phyloP scores from a whole-genome alignment of 1,140 invertebrate species.

The Zaprionus gabonicus region DNA sequence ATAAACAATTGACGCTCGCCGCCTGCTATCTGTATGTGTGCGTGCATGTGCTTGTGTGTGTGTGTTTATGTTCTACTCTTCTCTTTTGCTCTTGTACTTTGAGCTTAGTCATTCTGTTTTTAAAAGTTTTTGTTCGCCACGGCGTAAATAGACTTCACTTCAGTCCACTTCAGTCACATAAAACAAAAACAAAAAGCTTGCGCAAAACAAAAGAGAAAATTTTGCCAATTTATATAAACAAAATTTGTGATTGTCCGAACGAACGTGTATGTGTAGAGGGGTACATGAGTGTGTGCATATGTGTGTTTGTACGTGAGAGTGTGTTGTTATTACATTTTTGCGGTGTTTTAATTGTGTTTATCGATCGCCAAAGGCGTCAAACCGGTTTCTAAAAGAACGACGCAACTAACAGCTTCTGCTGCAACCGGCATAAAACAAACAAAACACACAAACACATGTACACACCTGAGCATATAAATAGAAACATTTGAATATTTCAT shows the following conservation, averaged over 20 bases:
- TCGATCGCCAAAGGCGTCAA: constrained; percentile 36
- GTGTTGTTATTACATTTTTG: not conserved
- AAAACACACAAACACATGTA: constrained; percentile 4
- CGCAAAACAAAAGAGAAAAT: constrained; percentile 70
- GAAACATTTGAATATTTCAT: not conserved
- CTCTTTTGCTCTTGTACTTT: constrained; percentile 57
- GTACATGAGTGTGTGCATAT: not conserved
- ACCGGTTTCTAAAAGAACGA: constrained; percentile 63
- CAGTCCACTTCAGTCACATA: constrained; percentile 42
- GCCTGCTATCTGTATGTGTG: constrained; percentile 1
- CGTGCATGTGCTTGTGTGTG: not conserved
- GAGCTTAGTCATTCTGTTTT: constrained; percentile 73
- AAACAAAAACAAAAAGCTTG: constrained; percentile 43
- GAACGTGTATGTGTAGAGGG: constrained; percentile 4
- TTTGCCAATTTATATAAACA: constrained; percentile 37
- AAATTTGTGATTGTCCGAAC: constrained; percentile 24
- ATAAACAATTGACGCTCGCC: constrained; percentile 50
- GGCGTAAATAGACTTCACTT: constrained; percentile 55
- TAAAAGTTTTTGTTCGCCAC: constrained; percentile 38
- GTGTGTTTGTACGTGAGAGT: not conserved
- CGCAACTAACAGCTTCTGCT: constrained; percentile 45
- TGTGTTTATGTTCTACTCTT: constrained; percentile 25
- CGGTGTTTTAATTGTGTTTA: constrained; percentile 28
- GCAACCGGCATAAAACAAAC: constrained; percentile 47
- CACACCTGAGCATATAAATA: not conserved